Base-by-base conservation (phyloP, 2,888 invertebrate species). In the Watsonalla binaria region DNA sequence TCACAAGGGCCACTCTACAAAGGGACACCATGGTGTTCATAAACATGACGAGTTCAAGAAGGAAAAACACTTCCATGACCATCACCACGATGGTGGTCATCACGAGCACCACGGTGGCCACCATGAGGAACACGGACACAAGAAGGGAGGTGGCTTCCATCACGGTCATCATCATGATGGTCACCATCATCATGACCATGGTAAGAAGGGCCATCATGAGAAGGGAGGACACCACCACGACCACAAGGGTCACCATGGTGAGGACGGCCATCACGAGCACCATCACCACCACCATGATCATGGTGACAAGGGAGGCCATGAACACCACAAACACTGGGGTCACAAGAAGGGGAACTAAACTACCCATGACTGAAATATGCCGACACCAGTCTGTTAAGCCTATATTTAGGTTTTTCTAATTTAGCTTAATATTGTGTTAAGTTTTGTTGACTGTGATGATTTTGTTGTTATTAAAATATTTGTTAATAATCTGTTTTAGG, bases 41-140 rank as follows among this genome's bases (percentile, higher is more conserved):
- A 96, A 96, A 76, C 88, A 95, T 63, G 95, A 96, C 80, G 96
- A 96, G 84, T 96, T 93, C 84, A 95, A 96, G 79, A 96, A 96
- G 76, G 95, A 96, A 70, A 96, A 96, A 74, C 95, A 96, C 76
- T 96, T 95, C 93, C 96, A 94, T 78, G 96, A 96, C 69, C 94
- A 96, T 73, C 94, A 95, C 71, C 95, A 96, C 70, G 95, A 95
- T 59, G 93, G 93, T 54, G 96, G 95, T 0, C 95, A 95, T 65
- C 95, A 96, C 76, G 95, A 95, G 75, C 94, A 95, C 67, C 95
- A 96, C 73, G 96, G 96, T 54, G 94, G 93, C 45, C 94, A 94
- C 76, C 94, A 96, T 74, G 94, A 95, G 73, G 94, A 94, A 74
- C 94, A 95, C 68, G 95, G 94, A 51, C 94, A 95, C 86, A 95